These are phyloP conservation scores for Metalampra italica DNA, from an alignment of 2,888 invertebrate species.

Conservation along the genomic window DNA sequence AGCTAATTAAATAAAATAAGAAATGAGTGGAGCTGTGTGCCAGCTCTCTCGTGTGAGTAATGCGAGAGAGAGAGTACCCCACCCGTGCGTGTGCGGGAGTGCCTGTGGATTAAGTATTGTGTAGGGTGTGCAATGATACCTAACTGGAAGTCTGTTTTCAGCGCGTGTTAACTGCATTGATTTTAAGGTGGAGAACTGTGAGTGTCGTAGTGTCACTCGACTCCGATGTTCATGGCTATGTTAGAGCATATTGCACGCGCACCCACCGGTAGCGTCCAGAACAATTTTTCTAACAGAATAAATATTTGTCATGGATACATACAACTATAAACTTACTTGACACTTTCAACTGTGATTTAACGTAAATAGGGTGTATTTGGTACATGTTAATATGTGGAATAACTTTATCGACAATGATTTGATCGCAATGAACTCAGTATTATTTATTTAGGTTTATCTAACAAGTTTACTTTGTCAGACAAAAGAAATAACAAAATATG, in stretches of 20 bases:
- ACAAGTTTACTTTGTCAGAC: not conserved
- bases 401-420: too few relatives aligned
- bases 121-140: constrained; percentile 59
- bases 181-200: constrained; percentile 80
- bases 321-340: not conserved
- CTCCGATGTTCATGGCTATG: constrained; percentile 67
- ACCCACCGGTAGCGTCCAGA: constrained; percentile 56
- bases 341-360: not conserved
- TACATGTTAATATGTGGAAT: not conserved
- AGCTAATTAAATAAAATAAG: not conserved
- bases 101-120: constrained; percentile 1
- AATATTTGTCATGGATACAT: not conserved
- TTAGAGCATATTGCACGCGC: constrained; percentile 54
- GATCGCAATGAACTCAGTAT: too few relatives aligned
- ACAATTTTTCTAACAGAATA: constrained; percentile 39
- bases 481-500: too few relatives aligned
- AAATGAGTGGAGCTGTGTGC: not conserved
- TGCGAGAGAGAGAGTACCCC: not conserved
- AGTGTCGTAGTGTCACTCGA: constrained; percentile 75
- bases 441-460: not conserved
- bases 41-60: not conserved
- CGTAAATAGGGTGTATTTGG: not conserved
- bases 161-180: constrained; percentile 80
- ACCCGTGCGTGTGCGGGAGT: too few relatives aligned
- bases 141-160: constrained; percentile 77